phyloP scores from a whole-genome alignment of 2,797 vertebrate species.

The Bothrops alternatus region DNA sequence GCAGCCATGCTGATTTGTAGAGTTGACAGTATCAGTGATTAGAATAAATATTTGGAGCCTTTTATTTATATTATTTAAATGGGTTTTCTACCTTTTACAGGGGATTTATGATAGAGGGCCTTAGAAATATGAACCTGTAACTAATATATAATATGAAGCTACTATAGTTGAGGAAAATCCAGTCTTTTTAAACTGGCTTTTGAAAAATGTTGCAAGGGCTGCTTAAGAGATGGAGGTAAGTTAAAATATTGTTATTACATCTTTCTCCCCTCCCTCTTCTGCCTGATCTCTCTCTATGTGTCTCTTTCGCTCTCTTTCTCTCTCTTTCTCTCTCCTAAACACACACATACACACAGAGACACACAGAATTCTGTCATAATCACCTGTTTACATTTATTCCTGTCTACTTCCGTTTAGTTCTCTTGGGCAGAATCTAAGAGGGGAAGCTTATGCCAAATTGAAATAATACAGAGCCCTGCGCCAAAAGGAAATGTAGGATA shows the following conservation, averaged over 20 bases:
- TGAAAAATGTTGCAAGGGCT: not conserved
- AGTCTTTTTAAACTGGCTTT: not conserved
- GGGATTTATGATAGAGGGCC: not conserved
- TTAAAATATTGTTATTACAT: not conserved
- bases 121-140: not conserved
- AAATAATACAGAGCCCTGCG: slow-evolving; percentile 44
- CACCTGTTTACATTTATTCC: slow-evolving; percentile 47
- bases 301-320: not conserved
- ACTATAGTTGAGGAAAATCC: not conserved
- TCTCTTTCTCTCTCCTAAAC: not conserved
- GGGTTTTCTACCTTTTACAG: not conserved
- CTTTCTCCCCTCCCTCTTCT: not conserved
- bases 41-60: not conserved
- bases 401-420: slow-evolving; percentile 30
- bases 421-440: slow-evolving; percentile 52
- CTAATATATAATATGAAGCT: not conserved
- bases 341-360: not conserved
- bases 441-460: slow-evolving; percentile 34
- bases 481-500: slow-evolving; percentile 67
- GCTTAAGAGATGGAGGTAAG: not conserved
- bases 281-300: not conserved
- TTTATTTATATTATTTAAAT: not conserved
- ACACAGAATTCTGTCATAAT: slow-evolving; percentile 1
- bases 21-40: not conserved
- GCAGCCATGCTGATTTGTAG: no score